Percentiles rank a stretch among this genome's conserved stretches.
Evolutionary conservation across 1,140 invertebrate species (phyloP).

Genomic region (Bombus huntii): DNA sequence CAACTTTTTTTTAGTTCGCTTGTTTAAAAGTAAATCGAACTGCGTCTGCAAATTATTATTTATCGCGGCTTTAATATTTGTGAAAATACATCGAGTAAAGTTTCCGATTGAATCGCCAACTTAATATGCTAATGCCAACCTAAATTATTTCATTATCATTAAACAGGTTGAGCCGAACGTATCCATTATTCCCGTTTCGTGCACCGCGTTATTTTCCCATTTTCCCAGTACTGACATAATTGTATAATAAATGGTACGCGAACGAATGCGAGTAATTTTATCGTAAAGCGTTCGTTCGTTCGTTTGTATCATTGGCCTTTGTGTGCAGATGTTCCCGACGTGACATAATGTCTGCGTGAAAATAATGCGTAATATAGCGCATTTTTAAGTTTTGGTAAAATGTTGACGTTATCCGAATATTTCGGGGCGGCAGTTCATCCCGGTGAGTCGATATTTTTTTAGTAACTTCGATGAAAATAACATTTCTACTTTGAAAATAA

Average conservation of each 20-base stretch:
- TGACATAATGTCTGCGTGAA: not conserved
- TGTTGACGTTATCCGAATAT: too few species aligned
- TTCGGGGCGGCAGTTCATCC: not conserved
- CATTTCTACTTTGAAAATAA: not conserved
- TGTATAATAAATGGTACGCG: not conserved
- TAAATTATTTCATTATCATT: not conserved
- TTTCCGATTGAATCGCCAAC: not conserved
- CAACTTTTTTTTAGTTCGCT: not conserved
- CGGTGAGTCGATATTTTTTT: not conserved
- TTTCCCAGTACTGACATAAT: not conserved
- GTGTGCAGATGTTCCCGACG: not conserved
- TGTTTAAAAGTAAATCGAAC: not conserved
- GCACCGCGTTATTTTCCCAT: not conserved
- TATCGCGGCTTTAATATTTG: not conserved
- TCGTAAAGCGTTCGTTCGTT: not conserved
- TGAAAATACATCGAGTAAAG: not conserved
- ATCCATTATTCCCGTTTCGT: constrained; percentile 1
- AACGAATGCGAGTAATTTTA: not conserved
- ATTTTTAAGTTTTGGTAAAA: not conserved
- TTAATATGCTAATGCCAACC: not conserved
- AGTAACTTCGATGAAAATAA: not conserved
- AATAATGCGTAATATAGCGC: not conserved
- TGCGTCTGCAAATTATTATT: not conserved
- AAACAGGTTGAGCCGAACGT: not conserved
- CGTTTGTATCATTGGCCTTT: not conserved